Evolutionary conservation across 2,888 invertebrate species (phyloP).

Genomic region (Drosophila prostipennis): DNA sequence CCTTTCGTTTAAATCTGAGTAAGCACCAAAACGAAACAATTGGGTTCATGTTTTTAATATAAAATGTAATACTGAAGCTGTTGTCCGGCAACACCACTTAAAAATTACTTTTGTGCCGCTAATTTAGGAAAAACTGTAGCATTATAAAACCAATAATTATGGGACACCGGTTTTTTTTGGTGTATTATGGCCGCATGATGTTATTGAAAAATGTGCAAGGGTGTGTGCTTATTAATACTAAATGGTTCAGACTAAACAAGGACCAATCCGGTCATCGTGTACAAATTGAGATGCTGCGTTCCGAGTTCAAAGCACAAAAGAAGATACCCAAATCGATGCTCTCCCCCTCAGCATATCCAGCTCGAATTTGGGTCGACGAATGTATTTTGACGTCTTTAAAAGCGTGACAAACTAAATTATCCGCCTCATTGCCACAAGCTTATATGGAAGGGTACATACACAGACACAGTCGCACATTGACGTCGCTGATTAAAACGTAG

Average conservation of each 20-base stretch:
- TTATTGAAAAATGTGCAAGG: not conserved
- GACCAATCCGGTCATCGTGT: not conserved
- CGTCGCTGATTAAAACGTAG: not conserved
- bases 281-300: constrained; percentile 3
- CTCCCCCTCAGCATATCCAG: not conserved
- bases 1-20: not conserved
- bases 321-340: not conserved
- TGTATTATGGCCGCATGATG: not conserved
- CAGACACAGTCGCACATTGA: not conserved
- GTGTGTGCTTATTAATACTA: not conserved
- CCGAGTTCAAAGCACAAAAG: not conserved
- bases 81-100: too few relatives aligned
- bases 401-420: constrained; percentile 39
- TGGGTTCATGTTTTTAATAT: not conserved
- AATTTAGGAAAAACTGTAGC: too few relatives aligned
- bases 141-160: too few relatives aligned
- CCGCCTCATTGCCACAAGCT: constrained; percentile 23
- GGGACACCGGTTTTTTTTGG: not conserved
- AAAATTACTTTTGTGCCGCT: too few relatives aligned
- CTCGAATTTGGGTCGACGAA: constrained; percentile 14
- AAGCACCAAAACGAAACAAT: too few relatives aligned
- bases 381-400: constrained; percentile 25
- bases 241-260: not conserved
- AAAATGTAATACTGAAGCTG: not conserved
- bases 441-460: not conserved